Percentiles rank a stretch among this genome's conserved stretches.
Conservation (phyloP, 2,888 invertebrate genomes). For the Tubulanus polymorphus region DNA sequence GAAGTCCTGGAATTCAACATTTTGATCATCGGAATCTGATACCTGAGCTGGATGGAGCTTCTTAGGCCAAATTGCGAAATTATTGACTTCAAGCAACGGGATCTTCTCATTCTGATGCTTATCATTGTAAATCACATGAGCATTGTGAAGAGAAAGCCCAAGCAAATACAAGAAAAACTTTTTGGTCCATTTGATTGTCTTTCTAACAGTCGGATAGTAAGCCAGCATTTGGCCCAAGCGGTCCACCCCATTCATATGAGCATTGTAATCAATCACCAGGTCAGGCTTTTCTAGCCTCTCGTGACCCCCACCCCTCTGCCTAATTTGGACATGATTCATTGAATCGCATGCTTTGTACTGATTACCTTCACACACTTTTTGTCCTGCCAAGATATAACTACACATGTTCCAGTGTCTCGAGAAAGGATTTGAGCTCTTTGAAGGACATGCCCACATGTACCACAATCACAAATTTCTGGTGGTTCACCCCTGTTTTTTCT, state of each 20-base stretch:
- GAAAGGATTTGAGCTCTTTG: not conserved
- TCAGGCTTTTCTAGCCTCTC: not conserved
- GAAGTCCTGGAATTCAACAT: not conserved
- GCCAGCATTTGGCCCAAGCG: not conserved
- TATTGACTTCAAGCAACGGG: not conserved
- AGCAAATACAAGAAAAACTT: not conserved
- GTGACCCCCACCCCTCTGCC: not conserved
- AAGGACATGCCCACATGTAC: not conserved
- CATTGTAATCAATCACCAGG: constrained; percentile 1
- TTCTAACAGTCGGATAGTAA: not conserved
- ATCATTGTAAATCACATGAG: not conserved
- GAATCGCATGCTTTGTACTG: not conserved
- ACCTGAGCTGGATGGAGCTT: too few species aligned
- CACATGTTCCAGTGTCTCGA: not conserved
- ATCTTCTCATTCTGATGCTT: not conserved
- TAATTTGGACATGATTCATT: not conserved
- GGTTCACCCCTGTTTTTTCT: constrained; percentile 2
- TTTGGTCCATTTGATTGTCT: constrained; percentile 1
- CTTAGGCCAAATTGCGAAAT: not conserved
- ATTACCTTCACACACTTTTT: not conserved
- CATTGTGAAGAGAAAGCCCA: not conserved
- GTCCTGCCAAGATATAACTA: not conserved
- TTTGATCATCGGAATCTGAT: too few species aligned
- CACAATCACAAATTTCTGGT: not conserved
- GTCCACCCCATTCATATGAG: not conserved